These are phyloP conservation scores for Hestina assimilis DNA, from an alignment of 1,140 invertebrate species.

Conservation along the genomic window DNA sequence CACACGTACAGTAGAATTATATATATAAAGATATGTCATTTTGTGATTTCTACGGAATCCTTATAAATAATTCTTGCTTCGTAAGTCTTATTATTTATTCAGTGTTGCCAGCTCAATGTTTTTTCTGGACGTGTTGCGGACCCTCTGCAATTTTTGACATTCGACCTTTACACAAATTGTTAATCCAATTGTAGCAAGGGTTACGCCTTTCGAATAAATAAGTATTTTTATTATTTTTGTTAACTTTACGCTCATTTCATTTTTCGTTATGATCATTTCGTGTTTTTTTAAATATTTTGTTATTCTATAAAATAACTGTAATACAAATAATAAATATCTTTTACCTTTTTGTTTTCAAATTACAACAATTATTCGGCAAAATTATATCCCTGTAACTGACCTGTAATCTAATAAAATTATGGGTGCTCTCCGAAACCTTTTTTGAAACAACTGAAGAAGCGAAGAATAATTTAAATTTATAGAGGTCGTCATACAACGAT, in stretches of 20 bases:
- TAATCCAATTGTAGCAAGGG: constrained; percentile 25
- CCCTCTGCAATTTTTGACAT: constrained; percentile 23
- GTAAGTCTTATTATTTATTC: constrained; percentile 12
- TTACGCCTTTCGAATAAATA: constrained; percentile 22
- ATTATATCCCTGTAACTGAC: too few relatives aligned
- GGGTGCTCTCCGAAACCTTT: too few relatives aligned
- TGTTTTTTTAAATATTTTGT: not conserved
- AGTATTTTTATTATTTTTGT: constrained; percentile 21
- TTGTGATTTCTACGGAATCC: not conserved
- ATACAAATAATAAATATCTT: too few relatives aligned
- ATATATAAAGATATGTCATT: not conserved
- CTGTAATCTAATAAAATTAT: too few relatives aligned
- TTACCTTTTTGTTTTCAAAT: too few relatives aligned
- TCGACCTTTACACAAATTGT: constrained; percentile 25
- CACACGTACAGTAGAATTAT: too few relatives aligned
- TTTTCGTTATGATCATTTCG: not conserved
- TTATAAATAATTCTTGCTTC: not conserved
- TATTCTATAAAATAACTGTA: too few relatives aligned
- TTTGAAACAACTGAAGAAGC: not conserved
- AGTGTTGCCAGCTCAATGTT: constrained; percentile 13
- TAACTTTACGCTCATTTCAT: not conserved
- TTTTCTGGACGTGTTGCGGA: constrained; percentile 9
- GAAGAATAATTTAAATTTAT: not conserved
- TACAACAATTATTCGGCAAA: too few relatives aligned
- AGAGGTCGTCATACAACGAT: not conserved